Evolutionary conservation across 2,113 vertebrate species (phyloP).

Genomic region (Cnemophilus loriae): DNA sequence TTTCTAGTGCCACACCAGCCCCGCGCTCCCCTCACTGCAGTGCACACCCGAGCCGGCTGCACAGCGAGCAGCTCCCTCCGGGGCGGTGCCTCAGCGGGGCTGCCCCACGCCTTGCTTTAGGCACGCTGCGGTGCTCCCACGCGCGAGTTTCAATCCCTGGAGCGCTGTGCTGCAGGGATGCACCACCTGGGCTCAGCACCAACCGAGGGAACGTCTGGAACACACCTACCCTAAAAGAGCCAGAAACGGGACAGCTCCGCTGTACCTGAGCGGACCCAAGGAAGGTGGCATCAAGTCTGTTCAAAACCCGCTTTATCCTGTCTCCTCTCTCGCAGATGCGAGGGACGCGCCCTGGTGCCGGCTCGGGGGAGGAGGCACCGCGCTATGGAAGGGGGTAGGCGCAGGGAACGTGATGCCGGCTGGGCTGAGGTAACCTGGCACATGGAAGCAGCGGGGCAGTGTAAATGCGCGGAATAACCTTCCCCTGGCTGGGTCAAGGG

Average conservation of each 20-base stretch:
- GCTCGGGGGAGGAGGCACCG: rapidly evolving
- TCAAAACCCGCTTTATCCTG: rapidly evolving
- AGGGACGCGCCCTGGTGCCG: not conserved
- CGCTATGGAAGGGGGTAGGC: rapidly evolving
- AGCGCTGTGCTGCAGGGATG: not conserved
- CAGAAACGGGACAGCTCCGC: not conserved
- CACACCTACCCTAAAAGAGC: rapidly evolving
- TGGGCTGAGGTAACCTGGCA: not conserved
- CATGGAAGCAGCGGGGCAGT: rapidly evolving
- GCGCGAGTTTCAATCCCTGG: rapidly evolving
- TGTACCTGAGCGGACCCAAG: rapidly evolving
- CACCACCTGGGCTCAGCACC: not conserved
- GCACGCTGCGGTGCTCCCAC: rapidly evolving
- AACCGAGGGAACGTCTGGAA: not conserved
- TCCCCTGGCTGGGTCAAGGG: not conserved
- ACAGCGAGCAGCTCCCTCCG: rapidly evolving
- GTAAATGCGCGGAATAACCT: rapidly evolving
- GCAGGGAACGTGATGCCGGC: rapidly evolving
- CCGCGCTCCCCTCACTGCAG: rapidly evolving
- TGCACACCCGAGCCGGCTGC: rapidly evolving
- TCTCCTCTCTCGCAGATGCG: not conserved
- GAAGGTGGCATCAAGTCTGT: rapidly evolving
- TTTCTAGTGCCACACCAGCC: rapidly evolving
- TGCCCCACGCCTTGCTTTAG: rapidly evolving
- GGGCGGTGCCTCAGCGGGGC: rapidly evolving